Evolutionary conservation across 2,113 vertebrate genomes (phyloP).

Genomic region (Sorex araneus): DNA sequence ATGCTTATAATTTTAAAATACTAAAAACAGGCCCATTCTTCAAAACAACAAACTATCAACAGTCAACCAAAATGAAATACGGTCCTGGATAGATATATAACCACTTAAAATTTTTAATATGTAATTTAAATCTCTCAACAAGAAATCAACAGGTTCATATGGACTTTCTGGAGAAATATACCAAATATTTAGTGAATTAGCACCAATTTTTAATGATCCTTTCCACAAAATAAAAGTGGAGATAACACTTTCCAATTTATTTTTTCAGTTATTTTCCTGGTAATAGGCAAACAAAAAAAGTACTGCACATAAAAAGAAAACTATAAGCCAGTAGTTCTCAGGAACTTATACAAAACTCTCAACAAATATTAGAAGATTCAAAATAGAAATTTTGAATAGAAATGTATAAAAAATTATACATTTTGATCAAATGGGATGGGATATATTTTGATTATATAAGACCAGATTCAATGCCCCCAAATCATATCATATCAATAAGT

Average conservation of each 20-base stretch:
- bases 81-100: neutral
- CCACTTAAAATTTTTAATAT: neutral
- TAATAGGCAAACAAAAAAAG: neutral
- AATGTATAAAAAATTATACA: neutral
- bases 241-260: neutral
- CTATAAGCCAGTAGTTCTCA: neutral
- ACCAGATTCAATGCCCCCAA: neutral
- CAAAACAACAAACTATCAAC: conserved; percentile 21
- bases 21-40: neutral
- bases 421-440: neutral
- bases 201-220: neutral
- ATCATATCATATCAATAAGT: neutral
- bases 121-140: neutral
- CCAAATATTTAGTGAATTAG: conserved; percentile 1
- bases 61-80: neutral
- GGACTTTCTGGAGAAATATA: neutral
- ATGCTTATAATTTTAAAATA: neutral
- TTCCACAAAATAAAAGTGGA: neutral
- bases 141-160: neutral
- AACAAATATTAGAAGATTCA: neutral
- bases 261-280: neutral
- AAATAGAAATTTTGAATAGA: neutral
- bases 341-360: neutral
- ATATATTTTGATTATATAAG: neutral
- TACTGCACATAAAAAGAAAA: neutral